A percentile compares a stretch with the other conserved stretches of the same genome.
Conservation (phyloP, 2,888 invertebrate species). For the Sarcophaga carnaria region DNA sequence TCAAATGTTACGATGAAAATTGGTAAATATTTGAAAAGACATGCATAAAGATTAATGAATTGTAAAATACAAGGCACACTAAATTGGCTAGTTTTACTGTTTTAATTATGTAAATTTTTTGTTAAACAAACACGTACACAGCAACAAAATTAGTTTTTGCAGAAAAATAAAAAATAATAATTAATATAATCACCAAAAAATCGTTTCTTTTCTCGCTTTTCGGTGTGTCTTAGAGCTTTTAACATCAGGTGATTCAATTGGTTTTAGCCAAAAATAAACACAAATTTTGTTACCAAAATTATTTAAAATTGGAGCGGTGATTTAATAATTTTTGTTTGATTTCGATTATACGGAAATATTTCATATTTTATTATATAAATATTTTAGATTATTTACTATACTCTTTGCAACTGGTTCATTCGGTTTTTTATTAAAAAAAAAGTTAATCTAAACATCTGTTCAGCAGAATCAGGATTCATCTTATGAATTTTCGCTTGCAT, state of each 20-base stretch:
- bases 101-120: not conserved
- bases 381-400: too few relatives aligned
- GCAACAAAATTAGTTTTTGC: not conserved
- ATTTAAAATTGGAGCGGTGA: not conserved
- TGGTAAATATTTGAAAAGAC: not conserved
- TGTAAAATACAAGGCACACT: not conserved
- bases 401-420: too few relatives aligned
- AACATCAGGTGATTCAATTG: not conserved
- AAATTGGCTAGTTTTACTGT: not conserved
- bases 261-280: not conserved
- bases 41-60: not conserved
- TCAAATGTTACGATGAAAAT: conserved; percentile 35
- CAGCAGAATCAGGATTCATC: too few relatives aligned
- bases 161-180: not conserved
- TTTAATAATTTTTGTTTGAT: not conserved
- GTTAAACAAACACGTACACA: not conserved
- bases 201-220: not conserved
- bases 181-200: not conserved
- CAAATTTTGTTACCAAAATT: not conserved
- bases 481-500: too few relatives aligned
- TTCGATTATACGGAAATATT: not conserved
- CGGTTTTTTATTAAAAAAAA: too few relatives aligned
- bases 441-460: too few relatives aligned
- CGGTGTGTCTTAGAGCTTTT: not conserved
- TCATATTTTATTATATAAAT: too few relatives aligned